Conservation (phyloP, 2,113 vertebrate species). For the Morone chrysops region DNA sequence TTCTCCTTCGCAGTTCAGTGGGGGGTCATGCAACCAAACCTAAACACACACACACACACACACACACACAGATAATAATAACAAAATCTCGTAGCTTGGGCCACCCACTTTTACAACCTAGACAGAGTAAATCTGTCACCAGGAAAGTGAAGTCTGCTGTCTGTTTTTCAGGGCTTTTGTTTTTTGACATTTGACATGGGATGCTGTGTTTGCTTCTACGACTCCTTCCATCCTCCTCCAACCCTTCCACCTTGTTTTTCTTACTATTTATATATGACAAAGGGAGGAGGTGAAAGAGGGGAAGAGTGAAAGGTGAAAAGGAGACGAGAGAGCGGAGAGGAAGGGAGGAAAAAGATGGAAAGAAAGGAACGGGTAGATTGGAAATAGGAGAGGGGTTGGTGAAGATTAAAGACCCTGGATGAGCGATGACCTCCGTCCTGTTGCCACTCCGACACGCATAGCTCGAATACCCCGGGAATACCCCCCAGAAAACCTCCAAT, state of each 20-base stretch:
- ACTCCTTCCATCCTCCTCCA: conserved; percentile 9
- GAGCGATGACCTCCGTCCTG: conserved; percentile 73
- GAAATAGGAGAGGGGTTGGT: neutral
- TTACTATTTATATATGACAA: neutral
- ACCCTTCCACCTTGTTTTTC: conserved; percentile 25
- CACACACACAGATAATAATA: conserved; percentile 48
- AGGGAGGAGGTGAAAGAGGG: neutral
- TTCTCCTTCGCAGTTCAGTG: conserved; percentile 64
- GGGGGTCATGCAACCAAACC: conserved; percentile 57
- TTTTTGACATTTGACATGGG: conserved; percentile 64
- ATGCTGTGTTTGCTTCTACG: conserved; percentile 16
- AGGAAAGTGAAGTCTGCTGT: conserved; percentile 36
- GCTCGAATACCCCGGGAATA: conserved; percentile 70
- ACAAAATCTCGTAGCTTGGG: conserved; percentile 24
- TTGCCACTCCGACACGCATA: conserved; percentile 79
- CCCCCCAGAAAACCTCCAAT: conserved; percentile 21
- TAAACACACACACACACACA: conserved; percentile 41
- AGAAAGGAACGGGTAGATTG: neutral
- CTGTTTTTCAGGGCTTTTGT: conserved; percentile 47
- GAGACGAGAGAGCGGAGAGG: neutral
- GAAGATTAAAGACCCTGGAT: conserved; percentile 62
- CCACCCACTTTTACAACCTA: conserved; percentile 67
- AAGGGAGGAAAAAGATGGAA: neutral
- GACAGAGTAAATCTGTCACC: conserved; percentile 37
- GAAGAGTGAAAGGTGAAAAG: neutral